Evolutionary conservation across 2,113 vertebrate species (phyloP).

Genomic region (Narcine bancroftii): DNA sequence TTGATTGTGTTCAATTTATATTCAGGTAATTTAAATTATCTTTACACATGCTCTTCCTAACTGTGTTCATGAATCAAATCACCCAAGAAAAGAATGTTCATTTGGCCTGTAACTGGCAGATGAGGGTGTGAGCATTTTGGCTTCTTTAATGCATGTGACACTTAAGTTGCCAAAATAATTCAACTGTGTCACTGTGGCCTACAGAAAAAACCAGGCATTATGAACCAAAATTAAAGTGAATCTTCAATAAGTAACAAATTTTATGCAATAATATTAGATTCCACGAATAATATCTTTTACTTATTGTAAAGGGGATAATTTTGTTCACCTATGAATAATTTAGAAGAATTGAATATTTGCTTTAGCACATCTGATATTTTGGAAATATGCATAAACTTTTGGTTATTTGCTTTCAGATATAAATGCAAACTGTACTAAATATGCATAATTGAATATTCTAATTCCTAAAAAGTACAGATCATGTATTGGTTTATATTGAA

Average conservation of each 20-base stretch:
- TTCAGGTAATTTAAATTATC: background rate
- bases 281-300: background rate
- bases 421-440: background rate
- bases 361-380: background rate
- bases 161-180: background rate
- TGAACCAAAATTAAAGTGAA: background rate
- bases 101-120: background rate
- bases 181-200: background rate
- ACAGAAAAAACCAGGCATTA: background rate
- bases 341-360: background rate
- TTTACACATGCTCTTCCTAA: slow-evolving; percentile 11
- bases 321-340: background rate
- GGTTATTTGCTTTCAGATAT: background rate
- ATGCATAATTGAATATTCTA: background rate
- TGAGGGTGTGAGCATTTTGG: background rate
- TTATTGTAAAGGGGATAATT: background rate
- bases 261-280: background rate
- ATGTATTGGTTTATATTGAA: background rate
- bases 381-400: background rate
- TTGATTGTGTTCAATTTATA: background rate
- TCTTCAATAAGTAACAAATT: background rate
- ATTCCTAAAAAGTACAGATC: background rate
- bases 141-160: background rate
- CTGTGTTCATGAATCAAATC: background rate
- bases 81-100: background rate